Base-by-base conservation (phyloP, 2,113 vertebrate species). In the Synchiropus splendidus region DNA sequence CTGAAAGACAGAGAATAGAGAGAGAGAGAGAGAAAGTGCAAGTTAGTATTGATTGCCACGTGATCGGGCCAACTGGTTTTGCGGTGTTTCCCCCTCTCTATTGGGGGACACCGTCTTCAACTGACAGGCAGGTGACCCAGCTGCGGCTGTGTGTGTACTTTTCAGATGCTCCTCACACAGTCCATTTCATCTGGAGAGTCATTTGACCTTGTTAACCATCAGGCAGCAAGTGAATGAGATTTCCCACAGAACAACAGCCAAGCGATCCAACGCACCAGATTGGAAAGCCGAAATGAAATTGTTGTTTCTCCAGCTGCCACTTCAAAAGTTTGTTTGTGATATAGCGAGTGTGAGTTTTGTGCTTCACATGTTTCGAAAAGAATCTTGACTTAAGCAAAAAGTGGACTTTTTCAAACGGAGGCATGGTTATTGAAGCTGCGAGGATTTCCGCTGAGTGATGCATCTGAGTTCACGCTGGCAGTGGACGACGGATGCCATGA, bases 31-130 rank as follows among this genome's bases (percentile, higher is more conserved):
- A 42, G 48, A 54, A 56, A 21, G 64, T 61, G 56, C 50, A 54
- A 51, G 54, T 48, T 59, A 11, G 54, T 73, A 79, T 78, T 76
- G 79, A 85, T 83, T 70, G 68, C 57, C 52, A 70, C 75, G 69
- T 72, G 71, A 78, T 52, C 65, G 61, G 49, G 46, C 42, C 71
- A 65, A 82, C 72, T 70, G 50, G 65, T 72, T 83, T 74, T 66
- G 62, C 44, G 74, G 57, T 61, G 53, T 77, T 77, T 80, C 67
- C 52, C 58, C 15, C 41, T n/a, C 21, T 27, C 21, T 27, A 27
- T 27, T 27, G 4, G 4, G 4, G 8, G 8, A 8, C 21, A 27
- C 4, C 43, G 55, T 70, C 75, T 80, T 78, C 61, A 55, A 51
- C 42, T 33, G 53, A 42, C 48, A 10, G 6, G 17, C 16, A 53